Evolutionary conservation across 2,113 vertebrate species (phyloP), one percentile per base, ranked within the genome.

Genomic region (Crypturellus undulatus): DNA sequence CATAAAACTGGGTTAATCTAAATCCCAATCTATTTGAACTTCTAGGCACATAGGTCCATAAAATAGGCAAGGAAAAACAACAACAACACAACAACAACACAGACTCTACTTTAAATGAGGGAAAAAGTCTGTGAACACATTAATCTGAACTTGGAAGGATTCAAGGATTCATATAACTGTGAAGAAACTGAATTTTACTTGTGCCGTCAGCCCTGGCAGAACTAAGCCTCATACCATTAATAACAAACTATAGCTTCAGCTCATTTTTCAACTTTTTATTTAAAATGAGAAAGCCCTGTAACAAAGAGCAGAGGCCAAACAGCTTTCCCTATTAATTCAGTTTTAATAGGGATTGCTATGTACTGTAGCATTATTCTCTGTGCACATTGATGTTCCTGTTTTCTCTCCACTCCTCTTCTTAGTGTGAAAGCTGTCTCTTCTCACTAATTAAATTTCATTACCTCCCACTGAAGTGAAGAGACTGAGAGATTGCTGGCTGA

Each of bases 381-480:
- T 28, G 40, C 62, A 71, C 82, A 85, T 10, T 38, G 32, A 96
- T 92, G 52, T 79, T 90, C 81, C 83, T 94, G 45, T 89, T 97
- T 97, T 88, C 80, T 93, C 68, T 91, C 56, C 42, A 65, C 63
- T 93, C 51, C 47, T 93, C 54, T 94, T 76, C 82, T 94, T 95
- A 91, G 86, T 94, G 95, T 91, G 83, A 97, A 98, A 97, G 91
- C 95, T 96, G 92, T 97, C 88, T 97, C 87, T 93, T 96, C 87
- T 92, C 87, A 34, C 96, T 98, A 98, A 98, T 98, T 98, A 97
- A 97, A 97, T 98, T 97, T 93, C 96, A 98, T 97, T 98, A 92
- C 94, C 73, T 97, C 79, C 87, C 90, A 87, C 89, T 90, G 88
- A 97, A 97, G 87, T 60, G 80, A 97, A 96, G 69, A 97, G 84